Evolutionary conservation across 1,140 invertebrate species (phyloP).

Genomic region (Zaprionus ghesquierei): DNA sequence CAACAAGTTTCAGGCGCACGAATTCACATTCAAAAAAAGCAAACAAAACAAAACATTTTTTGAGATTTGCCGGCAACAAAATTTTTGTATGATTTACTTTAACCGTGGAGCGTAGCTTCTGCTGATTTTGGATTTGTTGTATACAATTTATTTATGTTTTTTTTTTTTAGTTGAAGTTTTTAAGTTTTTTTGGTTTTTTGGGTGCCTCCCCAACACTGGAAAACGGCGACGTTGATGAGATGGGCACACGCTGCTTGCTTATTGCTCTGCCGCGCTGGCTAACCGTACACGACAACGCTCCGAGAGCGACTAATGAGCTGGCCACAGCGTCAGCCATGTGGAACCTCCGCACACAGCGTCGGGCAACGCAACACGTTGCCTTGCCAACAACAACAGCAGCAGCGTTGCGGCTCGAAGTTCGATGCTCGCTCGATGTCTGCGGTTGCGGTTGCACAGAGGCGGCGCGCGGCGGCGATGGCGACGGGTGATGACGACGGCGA

Average conservation of each 20-base stretch:
- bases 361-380: slow-evolving; percentile 54
- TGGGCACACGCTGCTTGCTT: slow-evolving; percentile 40
- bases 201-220: slow-evolving; percentile 37
- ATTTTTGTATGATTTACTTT: background rate
- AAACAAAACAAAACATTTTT: slow-evolving; percentile 34
- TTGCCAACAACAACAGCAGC: slow-evolving; percentile 19
- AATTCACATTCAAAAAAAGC: slow-evolving; percentile 58
- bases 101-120: background rate
- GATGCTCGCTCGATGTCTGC: slow-evolving; percentile 4
- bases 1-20: slow-evolving; percentile 8
- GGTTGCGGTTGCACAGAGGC: slow-evolving; percentile 20
- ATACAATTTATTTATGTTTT: slow-evolving; percentile 6
- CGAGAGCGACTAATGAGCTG: slow-evolving; percentile 68
- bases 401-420: background rate
- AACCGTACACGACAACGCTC: slow-evolving; percentile 74
- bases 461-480: background rate
- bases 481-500: background rate
- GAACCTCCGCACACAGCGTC: slow-evolving; percentile 26
- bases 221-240: slow-evolving; percentile 29
- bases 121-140: background rate
- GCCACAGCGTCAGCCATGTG: slow-evolving; percentile 28
- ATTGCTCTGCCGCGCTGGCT: slow-evolving; percentile 54
- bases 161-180: slow-evolving; percentile 4
- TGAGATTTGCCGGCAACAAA: background rate
- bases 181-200: slow-evolving; percentile 7